Base-by-base conservation (phyloP, 2,888 invertebrate species). In the Ormyrus pomaceus region DNA sequence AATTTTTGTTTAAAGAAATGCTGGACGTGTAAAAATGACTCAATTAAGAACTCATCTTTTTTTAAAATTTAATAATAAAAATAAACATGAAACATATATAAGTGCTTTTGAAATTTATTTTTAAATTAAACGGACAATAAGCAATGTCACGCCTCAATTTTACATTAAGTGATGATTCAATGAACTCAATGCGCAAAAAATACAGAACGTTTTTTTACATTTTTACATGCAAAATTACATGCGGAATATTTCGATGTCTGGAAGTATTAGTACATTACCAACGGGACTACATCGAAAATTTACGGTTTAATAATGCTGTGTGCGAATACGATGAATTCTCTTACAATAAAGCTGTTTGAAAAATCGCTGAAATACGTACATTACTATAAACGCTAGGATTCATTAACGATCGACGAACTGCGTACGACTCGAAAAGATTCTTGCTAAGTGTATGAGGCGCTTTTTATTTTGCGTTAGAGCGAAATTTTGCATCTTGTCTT, bases 101-200 rank as follows among this genome's bases (percentile, higher is more conserved):
- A 34, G 11, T 56, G 50, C 8, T 45, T 9, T 13, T 51, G 46
- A n/a, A n/a, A 46, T 48, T 8, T 19, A 6, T 50, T 76, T n/a
- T 50, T 34, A 4, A 77, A 50, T 55, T 5, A 72, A 66, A 59
- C 55, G 58, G 48, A 19, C 9, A 13, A 19, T 58, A 66, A 9
- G 65, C 71, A 73, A 75, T 6, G 56, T 76, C 75, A 51, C 71
- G 71, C 80, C 76, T 76, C 76, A 80, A 80, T 80, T 80, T 76
- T 68, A 68, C 13, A 72, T 50, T 51, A 79, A 70, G 19, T 51
- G 19, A 53, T n/a, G 19, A 71, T 61, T 66, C 13, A 7, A 13
- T 69, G 53, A 70, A 19, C 58, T 68, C 58, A 75, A 53, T 11
- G 48, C 48, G 6, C 58, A 5, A 61, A 58, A 65, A 13, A 19